Conservation (phyloP, 2,797 vertebrate species). For the Neopelma chrysocephalum region DNA sequence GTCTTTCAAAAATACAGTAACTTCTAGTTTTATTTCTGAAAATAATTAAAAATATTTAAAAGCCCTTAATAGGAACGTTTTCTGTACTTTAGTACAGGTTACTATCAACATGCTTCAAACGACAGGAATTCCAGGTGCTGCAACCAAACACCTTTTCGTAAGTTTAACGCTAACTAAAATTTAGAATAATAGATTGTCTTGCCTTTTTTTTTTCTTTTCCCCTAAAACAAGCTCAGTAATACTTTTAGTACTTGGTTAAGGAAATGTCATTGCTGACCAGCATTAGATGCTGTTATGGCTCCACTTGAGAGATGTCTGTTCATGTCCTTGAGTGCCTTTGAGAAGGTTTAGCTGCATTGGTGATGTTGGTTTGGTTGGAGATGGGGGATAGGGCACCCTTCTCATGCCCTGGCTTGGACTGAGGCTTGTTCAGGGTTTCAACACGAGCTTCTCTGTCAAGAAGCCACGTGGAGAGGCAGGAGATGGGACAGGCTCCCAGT, state of each 20-base stretch:
- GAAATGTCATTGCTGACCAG: neutral
- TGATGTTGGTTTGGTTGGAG: neutral
- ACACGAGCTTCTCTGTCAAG: neutral
- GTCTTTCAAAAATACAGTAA: neutral
- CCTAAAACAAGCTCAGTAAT: neutral
- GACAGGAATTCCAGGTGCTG: neutral
- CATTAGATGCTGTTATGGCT: neutral
- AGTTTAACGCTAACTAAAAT: neutral
- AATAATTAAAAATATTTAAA: neutral
- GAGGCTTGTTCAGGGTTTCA: neutral
- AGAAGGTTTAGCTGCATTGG: neutral
- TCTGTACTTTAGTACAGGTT: neutral
- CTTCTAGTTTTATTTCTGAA: neutral
- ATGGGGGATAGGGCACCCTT: accelerated
- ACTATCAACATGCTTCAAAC: neutral
- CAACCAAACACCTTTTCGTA: neutral
- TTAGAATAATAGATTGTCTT: neutral
- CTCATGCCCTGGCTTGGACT: neutral
- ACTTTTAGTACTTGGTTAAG: neutral
- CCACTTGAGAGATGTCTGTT: neutral
- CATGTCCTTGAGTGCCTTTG: neutral
- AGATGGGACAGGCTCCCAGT: neutral
- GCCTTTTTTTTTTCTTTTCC: neutral
- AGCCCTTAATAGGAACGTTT: neutral
- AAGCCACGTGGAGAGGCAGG: neutral